A percentile compares a stretch with the other conserved stretches of the same genome.
Conservation (phyloP, 2,113 vertebrate genomes). For the Oenanthe oenanthe region DNA sequence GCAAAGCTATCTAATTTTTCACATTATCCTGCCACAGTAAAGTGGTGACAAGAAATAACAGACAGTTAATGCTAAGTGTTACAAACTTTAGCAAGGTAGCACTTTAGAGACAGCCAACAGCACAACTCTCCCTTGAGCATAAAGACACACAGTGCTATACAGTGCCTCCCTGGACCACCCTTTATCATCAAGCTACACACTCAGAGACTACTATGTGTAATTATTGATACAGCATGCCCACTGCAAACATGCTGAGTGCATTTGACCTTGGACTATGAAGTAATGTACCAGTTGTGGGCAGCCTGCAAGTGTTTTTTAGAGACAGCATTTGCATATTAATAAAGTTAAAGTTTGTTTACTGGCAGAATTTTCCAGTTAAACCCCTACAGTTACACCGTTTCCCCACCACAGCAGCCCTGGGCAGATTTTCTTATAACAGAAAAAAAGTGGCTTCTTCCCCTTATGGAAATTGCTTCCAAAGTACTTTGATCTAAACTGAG, state of each 20-base stretch:
- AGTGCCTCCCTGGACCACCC: background rate
- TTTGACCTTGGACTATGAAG: conserved; percentile 22
- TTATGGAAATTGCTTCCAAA: conserved; percentile 15
- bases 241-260: conserved; percentile 18
- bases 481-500: background rate
- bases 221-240: conserved; percentile 11
- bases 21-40: background rate
- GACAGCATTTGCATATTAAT: background rate
- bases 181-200: conserved; percentile 1
- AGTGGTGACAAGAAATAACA: background rate
- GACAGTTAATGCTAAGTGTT: background rate
- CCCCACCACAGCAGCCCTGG: background rate
- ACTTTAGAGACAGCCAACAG: background rate
- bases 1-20: conserved; percentile 27
- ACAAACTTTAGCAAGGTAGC: background rate
- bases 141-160: background rate
- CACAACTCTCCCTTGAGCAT: background rate
- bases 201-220: background rate
- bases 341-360: background rate
- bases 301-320: background rate
- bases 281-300: background rate
- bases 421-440: background rate
- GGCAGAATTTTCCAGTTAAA: conserved; percentile 28
- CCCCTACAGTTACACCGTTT: background rate
- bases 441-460: conserved; percentile 6